Percentiles rank a stretch among this genome's conserved stretches.
Conservation (phyloP, 2,113 vertebrate species). For the Pseudopipra pipra region DNA sequence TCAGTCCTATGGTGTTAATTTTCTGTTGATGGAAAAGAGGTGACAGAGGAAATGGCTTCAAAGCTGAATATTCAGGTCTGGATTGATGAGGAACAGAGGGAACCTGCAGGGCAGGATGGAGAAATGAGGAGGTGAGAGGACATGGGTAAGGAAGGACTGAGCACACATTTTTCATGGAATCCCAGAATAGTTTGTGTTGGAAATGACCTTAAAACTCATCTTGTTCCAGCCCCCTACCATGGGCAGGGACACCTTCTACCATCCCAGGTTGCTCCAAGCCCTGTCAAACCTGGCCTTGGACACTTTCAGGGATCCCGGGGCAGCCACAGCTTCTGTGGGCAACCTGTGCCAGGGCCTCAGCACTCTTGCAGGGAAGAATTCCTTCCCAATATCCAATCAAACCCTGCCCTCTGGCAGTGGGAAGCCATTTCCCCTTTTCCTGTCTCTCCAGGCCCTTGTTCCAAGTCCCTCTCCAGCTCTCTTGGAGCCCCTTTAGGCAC, state of each 20-base stretch:
- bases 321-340: not conserved
- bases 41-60: not conserved
- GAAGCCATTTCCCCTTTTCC: not conserved
- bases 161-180: not conserved
- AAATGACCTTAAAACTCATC: not conserved
- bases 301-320: not conserved
- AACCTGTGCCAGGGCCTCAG: fast-evolving
- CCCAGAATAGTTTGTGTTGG: not conserved
- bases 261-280: fast-evolving
- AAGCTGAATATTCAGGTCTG: not conserved
- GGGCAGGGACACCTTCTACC: not conserved
- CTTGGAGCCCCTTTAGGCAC: fast-evolving
- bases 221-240: not conserved
- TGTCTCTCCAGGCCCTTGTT: not conserved
- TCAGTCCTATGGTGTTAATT: not conserved
- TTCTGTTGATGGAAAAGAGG: not conserved
- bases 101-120: not conserved
- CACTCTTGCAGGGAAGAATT: fast-evolving
- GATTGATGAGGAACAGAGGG: not conserved
- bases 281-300: fast-evolving
- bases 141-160: not conserved
- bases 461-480: not conserved
- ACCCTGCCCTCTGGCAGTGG: not conserved
- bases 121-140: not conserved
- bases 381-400: fast-evolving